Base-by-base conservation (phyloP, 2,888 invertebrate species). In the Tetrapedia diversipes region DNA sequence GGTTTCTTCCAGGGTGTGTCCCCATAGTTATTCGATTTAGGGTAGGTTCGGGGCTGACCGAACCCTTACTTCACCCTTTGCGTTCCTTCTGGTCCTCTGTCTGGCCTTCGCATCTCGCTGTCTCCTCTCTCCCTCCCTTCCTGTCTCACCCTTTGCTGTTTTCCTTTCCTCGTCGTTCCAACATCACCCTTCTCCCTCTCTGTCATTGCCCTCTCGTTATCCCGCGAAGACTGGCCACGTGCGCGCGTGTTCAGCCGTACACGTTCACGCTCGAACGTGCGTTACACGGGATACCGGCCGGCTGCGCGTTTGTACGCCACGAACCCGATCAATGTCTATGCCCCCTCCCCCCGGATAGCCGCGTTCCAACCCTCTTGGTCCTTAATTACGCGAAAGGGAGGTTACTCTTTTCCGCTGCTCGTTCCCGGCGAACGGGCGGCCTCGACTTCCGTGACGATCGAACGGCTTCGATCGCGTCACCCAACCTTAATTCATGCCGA, bases 1-100 rank as follows among this genome's bases (percentile, higher is more conserved):
- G 84, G 87, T 87, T 84, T 82, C 87, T 86, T 82, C 80, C 85
- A 86, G 90, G 90, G 90, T 90, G 90, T 90, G 89, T 90, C 90
- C 56, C 84, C 85, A 82, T 87, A 84, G 86, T 87, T 86, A 85
- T 88, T 88, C 89, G 87, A 89, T 90, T 90, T 90, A 85, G 88
- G 89, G 86, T 87, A 87, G 87, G 86, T 89, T 89, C 87, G 87
- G 86, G 83, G 68, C 76, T 51, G 79, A 69, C 69, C 72, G 59
- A 56, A 67, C 56, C 60, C 27, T 43, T 63, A 24, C 41, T 45
- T 60, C 29, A 19, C 34, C 41, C 49, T 57, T 2, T 22, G n/a
- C 45, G n/a, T 3, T 19, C 10, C 43, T 10, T 11, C 45, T 3
- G 2, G 0, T n/a, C 29, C 22, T 49, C 41, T 1, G 14, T 14